A percentile compares a stretch with the other conserved stretches of the same genome.
phyloP scores from a whole-genome alignment of 2,888 invertebrate genomes.

The Zhengitettix transpicula region DNA sequence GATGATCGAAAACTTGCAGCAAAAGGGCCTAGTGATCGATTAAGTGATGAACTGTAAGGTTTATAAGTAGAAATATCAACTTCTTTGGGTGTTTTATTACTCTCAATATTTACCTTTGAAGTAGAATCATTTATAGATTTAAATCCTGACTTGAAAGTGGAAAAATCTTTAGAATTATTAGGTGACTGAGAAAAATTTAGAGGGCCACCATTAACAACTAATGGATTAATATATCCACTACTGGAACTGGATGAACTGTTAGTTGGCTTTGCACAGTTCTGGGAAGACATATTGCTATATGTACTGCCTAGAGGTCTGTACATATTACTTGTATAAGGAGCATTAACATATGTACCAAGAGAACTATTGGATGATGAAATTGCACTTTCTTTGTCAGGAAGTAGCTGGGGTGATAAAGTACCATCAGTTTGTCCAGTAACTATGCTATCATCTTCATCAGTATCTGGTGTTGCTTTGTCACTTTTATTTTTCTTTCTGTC shows the following conservation, averaged over 20 bases:
- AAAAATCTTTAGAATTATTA: not conserved
- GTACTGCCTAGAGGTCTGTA: constrained; percentile 15
- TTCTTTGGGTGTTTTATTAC: constrained; percentile 7
- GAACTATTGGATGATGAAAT: constrained; percentile 18
- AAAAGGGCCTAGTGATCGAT: constrained; percentile 15
- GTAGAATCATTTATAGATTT: constrained; percentile 7
- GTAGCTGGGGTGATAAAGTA: constrained; percentile 1
- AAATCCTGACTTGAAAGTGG: constrained; percentile 8
- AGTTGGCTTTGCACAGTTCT: constrained; percentile 28
- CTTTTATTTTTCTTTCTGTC: constrained; percentile 40
- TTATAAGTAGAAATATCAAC: constrained; percentile 14
- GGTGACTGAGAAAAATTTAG: not conserved
- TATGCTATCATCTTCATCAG: constrained; percentile 19
- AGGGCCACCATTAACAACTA: constrained; percentile 25
- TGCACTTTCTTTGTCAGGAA: constrained; percentile 3
- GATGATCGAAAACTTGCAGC: constrained; percentile 13
- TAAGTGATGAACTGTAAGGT: constrained; percentile 22
- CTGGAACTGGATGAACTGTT: constrained; percentile 42
- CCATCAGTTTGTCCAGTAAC: constrained; percentile 4
- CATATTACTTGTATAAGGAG: constrained; percentile 12
- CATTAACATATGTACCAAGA: constrained; percentile 34
- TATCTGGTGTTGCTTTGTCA: constrained; percentile 22
- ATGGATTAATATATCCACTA: constrained; percentile 56
- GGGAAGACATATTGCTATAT: constrained; percentile 16
- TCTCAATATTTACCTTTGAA: constrained; percentile 2